These are phyloP conservation scores for Pithys albifrons DNA, from an alignment of 2,113 vertebrate genomes.

Conservation along the genomic window DNA sequence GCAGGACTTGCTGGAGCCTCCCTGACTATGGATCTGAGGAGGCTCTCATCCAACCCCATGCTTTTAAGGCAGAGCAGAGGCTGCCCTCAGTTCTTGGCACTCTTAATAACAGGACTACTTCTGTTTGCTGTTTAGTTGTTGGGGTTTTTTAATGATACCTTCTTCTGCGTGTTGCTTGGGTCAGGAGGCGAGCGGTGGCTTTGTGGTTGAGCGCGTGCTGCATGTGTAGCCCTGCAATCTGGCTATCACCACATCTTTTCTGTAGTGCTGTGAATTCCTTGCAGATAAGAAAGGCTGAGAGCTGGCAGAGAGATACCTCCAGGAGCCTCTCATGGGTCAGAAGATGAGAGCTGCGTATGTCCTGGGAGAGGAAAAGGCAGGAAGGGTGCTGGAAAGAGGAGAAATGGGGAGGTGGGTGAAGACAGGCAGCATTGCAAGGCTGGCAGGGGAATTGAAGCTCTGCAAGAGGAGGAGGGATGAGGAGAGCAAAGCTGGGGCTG, in stretches of 20 bases:
- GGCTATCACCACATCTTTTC: neutral
- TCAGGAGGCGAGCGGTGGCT: neutral
- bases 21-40: accelerated
- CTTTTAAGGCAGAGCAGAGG: neutral
- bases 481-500: neutral
- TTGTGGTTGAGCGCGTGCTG: neutral
- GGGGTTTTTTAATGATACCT: neutral
- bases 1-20: neutral
- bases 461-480: neutral
- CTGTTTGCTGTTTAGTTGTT: neutral
- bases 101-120: slow-evolving; percentile 4
- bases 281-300: neutral
- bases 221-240: neutral
- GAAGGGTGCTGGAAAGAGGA: neutral
- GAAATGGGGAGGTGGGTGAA: neutral
- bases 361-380: neutral
- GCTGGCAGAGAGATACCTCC: neutral
- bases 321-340: neutral
- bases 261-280: neutral
- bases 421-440: neutral
- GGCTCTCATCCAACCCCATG: neutral
- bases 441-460: neutral
- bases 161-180: neutral
- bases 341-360: neutral
- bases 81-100: neutral